phyloP scores from a whole-genome alignment of 1,140 invertebrate species.

The Drosophila rufa region DNA sequence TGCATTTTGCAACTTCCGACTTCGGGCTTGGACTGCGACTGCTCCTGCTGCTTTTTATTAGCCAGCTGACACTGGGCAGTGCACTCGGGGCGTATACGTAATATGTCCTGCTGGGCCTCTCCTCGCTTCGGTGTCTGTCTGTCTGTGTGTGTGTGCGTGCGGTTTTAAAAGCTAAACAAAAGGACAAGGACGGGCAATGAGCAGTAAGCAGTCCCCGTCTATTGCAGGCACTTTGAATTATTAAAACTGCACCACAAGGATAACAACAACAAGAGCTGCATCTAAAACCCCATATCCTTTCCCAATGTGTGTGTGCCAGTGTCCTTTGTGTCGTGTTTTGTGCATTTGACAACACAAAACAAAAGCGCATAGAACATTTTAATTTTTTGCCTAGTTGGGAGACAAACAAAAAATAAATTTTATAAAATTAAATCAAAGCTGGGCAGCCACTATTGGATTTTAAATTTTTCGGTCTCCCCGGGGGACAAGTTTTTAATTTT shows the following conservation, averaged over 20 bases:
- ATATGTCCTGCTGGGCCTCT: conserved; percentile 30
- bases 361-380: conserved; percentile 15
- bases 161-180: conserved; percentile 61
- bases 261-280: conserved; percentile 52
- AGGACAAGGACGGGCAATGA: conserved; percentile 56
- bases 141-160: conserved; percentile 18
- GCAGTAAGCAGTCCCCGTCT: conserved; percentile 52
- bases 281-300: not conserved
- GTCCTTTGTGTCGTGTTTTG: conserved; percentile 48
- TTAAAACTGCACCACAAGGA: conserved; percentile 70
- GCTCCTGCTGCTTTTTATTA: conserved; percentile 29
- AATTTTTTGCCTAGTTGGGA: conserved; percentile 6
- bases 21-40: not conserved
- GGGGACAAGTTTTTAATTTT: not conserved
- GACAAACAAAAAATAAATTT: not conserved
- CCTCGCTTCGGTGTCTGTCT: not conserved
- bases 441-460: not conserved
- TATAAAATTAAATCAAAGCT: not conserved
- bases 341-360: conserved; percentile 44
- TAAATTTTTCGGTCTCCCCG: no score
- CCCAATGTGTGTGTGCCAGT: not conserved
- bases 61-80: conserved; percentile 3
- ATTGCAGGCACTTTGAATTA: conserved; percentile 79
- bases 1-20: conserved; percentile 16
- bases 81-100: conserved; percentile 34